Evolutionary conservation across 2,113 vertebrate genomes (phyloP), one percentile per base, ranked within the genome.

Genomic region (Cebus imitator): DNA sequence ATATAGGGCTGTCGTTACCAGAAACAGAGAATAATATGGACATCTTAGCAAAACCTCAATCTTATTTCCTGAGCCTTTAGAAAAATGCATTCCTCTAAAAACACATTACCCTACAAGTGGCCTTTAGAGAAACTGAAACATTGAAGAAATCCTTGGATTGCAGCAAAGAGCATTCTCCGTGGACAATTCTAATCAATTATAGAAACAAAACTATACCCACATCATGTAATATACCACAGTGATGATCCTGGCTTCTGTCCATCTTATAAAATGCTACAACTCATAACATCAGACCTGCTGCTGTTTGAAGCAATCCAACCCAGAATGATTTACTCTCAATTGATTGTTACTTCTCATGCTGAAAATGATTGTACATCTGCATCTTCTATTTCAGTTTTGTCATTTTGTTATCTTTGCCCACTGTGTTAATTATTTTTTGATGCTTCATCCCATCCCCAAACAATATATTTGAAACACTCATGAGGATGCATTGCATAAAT

Each of bases 161-260:
- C 79, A 95, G 87, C 90, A 97, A 95, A 96, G 88, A 98, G 96
- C 89, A 97, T 97, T 98, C 97, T 98, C 95, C 85, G 40, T 94
- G 93, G 98, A 95, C 93, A 97, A 96, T 98, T 98, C 97, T 97
- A 97, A 98, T 97, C 98, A 97, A 98, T 97, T 98, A 97, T 20
- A 97, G 90, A 88, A 87, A 97, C 96, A 97, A 50, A 98, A 90
- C 95, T 94, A 27, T 91, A 90, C 91, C 96, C 95, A 97, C 96
- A 95, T 97, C 91, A 80, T 97, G 78, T 97, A 96, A 95, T 96
- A 98, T 85, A 93, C 96, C 97, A 93, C 73, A 96, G 73, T 9
- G 97, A 96, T 96, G 91, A 96, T 40, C 1, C 96, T 97, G 87
- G 95, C 88, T 96, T 95, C 94, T 96, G 85, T 95, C 88, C 98